Base-by-base conservation (phyloP, 2,113 vertebrate species). In the Pomatorhinus ruficollis region DNA sequence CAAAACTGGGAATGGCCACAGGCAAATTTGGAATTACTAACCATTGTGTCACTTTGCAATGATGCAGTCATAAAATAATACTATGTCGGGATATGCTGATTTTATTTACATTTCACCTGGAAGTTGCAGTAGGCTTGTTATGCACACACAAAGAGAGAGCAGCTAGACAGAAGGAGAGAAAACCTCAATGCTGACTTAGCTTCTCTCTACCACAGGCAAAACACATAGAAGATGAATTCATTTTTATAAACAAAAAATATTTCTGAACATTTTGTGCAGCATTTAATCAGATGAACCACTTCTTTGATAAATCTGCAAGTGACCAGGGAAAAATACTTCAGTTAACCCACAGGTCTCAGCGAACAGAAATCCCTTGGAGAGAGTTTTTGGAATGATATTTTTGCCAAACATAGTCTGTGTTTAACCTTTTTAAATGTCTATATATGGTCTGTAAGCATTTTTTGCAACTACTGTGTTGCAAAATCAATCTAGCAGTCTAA, bases 401-500 rank as follows among this genome's bases (percentile, higher is more conserved):
- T 85, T 93, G 35, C 86, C 90, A 94, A 93, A 92, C 15, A 20
- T 31, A 30, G 81, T 90, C 84, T 75, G 72, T 33, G 42, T 54
- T 77, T 83, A 95, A 93, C 83, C 56, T 94, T 79, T 89, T 14
- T 31, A 78, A 81, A 89, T 92, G 77, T 50, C 95, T 90, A 91
- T 93, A 95, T 93, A 96, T 86, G 90, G 94, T n/a, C 74, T 49
- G 49, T 76, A 93, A 90, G 89, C 75, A 83, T 42, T 83, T 97
- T 87, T 81, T 87, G 56, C 63, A 84, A 68, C 87, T 94, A 74
- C 88, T 89, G 77, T 87, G 83, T 92, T 91, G 81, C 74, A 94
- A 94, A 95, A 84, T 90, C 90, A 65, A 35, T 95, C 77, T 97
- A 63, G 24, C 61, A n/a, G 39, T 66, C 69, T 96, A 97, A 97